These are phyloP conservation scores for Brachyrhaphis roseni DNA, from an alignment of 2,797 vertebrate species.

Conservation along the genomic window DNA sequence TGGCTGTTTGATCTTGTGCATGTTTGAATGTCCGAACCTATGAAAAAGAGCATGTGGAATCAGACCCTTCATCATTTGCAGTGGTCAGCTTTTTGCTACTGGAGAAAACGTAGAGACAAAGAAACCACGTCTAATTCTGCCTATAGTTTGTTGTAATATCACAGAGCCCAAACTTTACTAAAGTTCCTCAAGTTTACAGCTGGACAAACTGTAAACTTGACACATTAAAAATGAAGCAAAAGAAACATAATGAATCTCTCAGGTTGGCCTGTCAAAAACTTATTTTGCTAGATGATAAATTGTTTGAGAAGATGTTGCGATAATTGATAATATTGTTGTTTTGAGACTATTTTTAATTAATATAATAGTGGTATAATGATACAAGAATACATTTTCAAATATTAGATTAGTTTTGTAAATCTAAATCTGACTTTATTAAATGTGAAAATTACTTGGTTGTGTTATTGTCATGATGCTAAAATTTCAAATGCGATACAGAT, in stretches of 20 bases:
- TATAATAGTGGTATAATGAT: too few species aligned
- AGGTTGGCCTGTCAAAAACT: not conserved
- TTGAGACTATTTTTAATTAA: too few species aligned
- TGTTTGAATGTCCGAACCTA: not conserved
- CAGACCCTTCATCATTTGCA: too few species aligned
- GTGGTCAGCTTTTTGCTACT: not conserved
- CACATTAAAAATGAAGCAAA: not conserved
- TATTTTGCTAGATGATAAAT: too few species aligned
- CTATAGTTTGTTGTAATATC: not conserved
- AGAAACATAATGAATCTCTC: not conserved
- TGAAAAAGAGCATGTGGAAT: not conserved
- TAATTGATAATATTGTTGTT: too few species aligned
- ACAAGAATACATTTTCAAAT: too few species aligned
- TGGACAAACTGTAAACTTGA: not conserved
- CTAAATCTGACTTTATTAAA: not conserved
- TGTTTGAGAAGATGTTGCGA: too few species aligned
- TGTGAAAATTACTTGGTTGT: not conserved
- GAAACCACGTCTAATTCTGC: too few species aligned
- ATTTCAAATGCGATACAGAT: too few species aligned
- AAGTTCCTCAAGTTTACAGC: not conserved
- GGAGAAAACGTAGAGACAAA: not conserved
- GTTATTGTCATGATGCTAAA: too few species aligned
- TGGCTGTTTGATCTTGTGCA: constrained; percentile 12
- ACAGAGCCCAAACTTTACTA: not conserved
- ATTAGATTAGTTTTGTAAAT: not conserved